Base-by-base conservation (phyloP, 1,140 invertebrate species). In the Bradysia coprophila region DNA sequence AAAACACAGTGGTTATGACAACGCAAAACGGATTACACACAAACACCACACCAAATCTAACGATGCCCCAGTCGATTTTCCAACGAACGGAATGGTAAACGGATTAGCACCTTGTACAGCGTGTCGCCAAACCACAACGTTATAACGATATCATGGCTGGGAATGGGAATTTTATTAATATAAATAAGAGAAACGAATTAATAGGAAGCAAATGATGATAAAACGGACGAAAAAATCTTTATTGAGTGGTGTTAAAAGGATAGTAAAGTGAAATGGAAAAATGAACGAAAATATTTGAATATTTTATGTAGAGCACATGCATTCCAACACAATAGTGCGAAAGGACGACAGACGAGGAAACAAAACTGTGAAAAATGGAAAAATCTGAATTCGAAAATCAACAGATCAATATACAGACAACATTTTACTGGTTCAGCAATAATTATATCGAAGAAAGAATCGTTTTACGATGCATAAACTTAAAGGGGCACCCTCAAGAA, bases 71-170 rank as follows among this genome's bases (percentile, higher is more conserved):
- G 40, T 63, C 48, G 38, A 76, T 61, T 36, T 67, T 65, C 42
- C 71, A 69, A 22, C 55, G 4, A 52, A 56, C 33, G 57, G 57
- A 37, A 58, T 50, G 44, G n/a, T n/a, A 78, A 59, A 43, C 84
- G 67, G 6, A 78, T 65, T 23, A 89, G 62, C 2, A 90, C 79
- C 62, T 87, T 89, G 1, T 84, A 88, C 16, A 89, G 69, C 1
- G 85, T 90, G 57, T 91, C 87, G 21, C 85, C 86, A n/a, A 18
- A 90, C 85, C 22, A 90, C 86, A 4, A 90, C 77, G 57, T 91
- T 90, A 57, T 91, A n/a, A 90, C 37, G 83, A 87, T 22, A 89
- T 79, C 83, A 90, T 90, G 2, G 86, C 85, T 88, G 64, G 21
- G 71, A 72, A 59, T n/a, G n/a, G n/a, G n/a, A n/a, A 40, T 48